Evolutionary conservation across 2,797 vertebrate species (phyloP), one percentile per base, ranked within the genome.

Genomic region (Vireo griseus): DNA sequence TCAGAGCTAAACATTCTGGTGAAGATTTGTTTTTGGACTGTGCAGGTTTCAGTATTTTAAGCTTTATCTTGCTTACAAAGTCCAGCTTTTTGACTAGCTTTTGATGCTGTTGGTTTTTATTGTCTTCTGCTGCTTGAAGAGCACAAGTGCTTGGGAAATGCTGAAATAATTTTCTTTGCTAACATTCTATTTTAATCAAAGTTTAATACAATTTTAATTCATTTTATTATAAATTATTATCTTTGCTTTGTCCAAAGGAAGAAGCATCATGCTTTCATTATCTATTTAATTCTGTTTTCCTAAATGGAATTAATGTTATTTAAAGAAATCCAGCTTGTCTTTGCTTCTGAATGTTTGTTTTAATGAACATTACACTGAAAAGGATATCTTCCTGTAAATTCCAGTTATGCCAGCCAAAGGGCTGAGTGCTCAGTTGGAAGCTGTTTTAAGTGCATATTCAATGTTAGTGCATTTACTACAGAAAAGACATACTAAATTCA

Each of bases 1-100:
- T 92, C 80, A 82, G 63, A 94, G 40, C 83, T 94, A 92, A 95
- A 61, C 29, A 80, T 69, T 90, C 51, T 87, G 71, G 69, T 89
- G 82, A 54, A 74, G 54, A 73, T 74, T 69, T 31, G 25, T 1
- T 92, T 94, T 86, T 77, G 61, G 55, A 63, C 47, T 29, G 28
- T 45, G 29, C 16, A 37, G 47, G 14, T 62, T 92, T 82, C 4
- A 0, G 14, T 92, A 51, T 89, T 94, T 79, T 61, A 55, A 58
- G 45, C 67, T 79, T 74, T 94, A 61, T 72, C 48, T 73, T 72
- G 33, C 47, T 77, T 88, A 31, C 9, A 21, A 44, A 67, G 52
- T 85, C 55, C 22, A 92, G 44, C 37, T 92, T 85, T 67, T 71
- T 42, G 8, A 42, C 63, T 67, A 57, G 21, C 45, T 93, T 88